Evolutionary conservation across 2,113 vertebrate species (phyloP).

Genomic region (Gallinago undulata): DNA sequence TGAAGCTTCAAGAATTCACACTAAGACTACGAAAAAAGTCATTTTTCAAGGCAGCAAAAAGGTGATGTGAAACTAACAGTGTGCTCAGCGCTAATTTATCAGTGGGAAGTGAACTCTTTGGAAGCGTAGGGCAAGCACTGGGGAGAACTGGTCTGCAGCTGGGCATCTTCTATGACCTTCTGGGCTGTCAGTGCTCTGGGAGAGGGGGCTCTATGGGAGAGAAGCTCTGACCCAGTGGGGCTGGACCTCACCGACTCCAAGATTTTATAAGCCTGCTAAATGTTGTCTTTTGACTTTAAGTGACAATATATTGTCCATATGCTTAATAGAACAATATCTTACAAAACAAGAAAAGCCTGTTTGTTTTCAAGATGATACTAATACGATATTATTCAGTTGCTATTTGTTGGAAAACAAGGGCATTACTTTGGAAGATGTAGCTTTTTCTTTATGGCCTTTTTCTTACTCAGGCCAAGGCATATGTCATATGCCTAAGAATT

Average conservation of each 20-base stretch:
- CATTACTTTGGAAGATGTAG: background rate
- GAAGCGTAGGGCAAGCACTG: background rate
- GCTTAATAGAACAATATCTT: background rate
- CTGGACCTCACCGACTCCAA: background rate
- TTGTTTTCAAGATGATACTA: background rate
- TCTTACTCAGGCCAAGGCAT: background rate
- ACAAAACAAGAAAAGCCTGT: background rate
- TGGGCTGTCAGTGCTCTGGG: background rate
- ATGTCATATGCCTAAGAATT: background rate
- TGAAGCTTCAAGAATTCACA: background rate
- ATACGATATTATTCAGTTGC: background rate
- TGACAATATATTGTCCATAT: background rate
- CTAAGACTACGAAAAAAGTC: background rate
- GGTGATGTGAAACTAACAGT: background rate
- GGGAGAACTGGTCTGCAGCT: background rate
- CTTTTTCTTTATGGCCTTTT: background rate
- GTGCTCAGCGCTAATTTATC: background rate
- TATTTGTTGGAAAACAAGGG: background rate
- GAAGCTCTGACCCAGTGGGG: background rate
- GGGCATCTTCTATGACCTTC: background rate
- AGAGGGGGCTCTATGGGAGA: accelerated
- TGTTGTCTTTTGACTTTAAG: background rate
- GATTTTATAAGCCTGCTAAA: background rate
- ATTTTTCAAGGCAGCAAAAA: background rate
- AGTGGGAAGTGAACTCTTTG: background rate